These are phyloP conservation scores for Amaurobius ferox DNA, from an alignment of 2,888 invertebrate species.

Conservation along the genomic window DNA sequence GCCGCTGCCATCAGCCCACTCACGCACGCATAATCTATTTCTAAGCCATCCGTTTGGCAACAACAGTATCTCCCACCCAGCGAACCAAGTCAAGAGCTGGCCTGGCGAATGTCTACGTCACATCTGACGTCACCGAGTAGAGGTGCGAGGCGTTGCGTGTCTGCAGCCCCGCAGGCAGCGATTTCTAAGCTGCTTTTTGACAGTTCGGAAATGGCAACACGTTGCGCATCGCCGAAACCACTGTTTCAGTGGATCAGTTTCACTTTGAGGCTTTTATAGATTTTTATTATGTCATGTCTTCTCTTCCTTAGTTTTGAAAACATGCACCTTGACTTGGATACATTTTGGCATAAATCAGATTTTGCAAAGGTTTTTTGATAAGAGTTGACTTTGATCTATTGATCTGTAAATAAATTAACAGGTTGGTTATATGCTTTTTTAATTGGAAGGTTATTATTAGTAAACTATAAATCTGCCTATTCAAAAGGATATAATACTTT, in stretches of 20 bases:
- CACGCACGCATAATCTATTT: conserved; percentile 33
- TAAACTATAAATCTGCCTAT: too few relatives aligned
- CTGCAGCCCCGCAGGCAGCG: conserved; percentile 46
- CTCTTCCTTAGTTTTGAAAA: too few relatives aligned
- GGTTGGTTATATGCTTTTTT: too few relatives aligned
- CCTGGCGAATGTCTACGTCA: conserved; percentile 50
- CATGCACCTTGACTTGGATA: too few relatives aligned
- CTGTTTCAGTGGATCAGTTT: conserved; percentile 14
- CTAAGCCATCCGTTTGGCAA: conserved; percentile 52
- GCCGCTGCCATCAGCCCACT: not conserved
- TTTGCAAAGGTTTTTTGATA: too few relatives aligned
- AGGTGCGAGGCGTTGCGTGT: conserved; percentile 36
- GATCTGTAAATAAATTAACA: too few relatives aligned
- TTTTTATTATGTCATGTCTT: too few relatives aligned
- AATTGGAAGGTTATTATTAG: too few relatives aligned
- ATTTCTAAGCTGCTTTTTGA: conserved; percentile 42
- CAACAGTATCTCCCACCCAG: conserved; percentile 35
- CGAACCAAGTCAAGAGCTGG: conserved; percentile 25
- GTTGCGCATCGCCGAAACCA: conserved; percentile 21
- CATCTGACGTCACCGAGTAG: conserved; percentile 43
- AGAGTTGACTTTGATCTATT: too few relatives aligned
- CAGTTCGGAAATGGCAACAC: conserved; percentile 56
- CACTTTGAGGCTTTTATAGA: not conserved
- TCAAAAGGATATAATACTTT: too few relatives aligned
- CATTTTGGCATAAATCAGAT: too few relatives aligned